phyloP scores from a whole-genome alignment of 2,113 vertebrate species.

The Nestor notabilis region DNA sequence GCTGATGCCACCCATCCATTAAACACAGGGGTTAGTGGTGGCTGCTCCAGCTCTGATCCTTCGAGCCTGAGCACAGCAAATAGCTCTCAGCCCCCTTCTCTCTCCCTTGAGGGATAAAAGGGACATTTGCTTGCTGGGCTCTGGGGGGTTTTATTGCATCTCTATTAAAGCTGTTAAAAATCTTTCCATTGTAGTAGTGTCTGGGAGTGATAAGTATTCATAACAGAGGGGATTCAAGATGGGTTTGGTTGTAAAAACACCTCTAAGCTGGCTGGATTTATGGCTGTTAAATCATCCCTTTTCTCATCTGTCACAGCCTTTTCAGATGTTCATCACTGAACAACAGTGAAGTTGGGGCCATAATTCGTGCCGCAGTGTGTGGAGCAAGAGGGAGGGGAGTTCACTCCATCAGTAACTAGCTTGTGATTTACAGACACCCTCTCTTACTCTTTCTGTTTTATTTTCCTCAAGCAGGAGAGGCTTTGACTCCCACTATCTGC shows the following conservation, averaged over 20 bases:
- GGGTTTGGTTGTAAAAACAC: constrained; percentile 52
- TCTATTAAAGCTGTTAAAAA: constrained; percentile 33
- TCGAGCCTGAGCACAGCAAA: rapidly evolving
- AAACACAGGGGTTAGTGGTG: background rate
- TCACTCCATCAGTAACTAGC: background rate
- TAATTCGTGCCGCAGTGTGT: background rate
- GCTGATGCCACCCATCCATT: background rate
- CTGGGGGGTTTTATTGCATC: background rate
- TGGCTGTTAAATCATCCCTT: constrained; percentile 38
- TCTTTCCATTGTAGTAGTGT: background rate
- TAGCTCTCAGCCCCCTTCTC: background rate
- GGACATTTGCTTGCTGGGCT: background rate
- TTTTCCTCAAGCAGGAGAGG: rapidly evolving
- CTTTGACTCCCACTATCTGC: background rate
- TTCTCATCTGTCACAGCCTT: constrained; percentile 20
- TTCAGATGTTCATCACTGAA: constrained; percentile 5
- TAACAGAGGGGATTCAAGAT: constrained; percentile 40
- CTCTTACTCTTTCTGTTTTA: background rate
- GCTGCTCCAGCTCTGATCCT: background rate
- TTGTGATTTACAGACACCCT: background rate
- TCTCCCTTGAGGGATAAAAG: background rate
- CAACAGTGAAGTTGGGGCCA: background rate
- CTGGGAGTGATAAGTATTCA: constrained; percentile 40
- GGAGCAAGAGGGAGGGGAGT: constrained; percentile 23
- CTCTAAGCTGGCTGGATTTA: constrained; percentile 57